phyloP scores from a whole-genome alignment of 2,888 invertebrate species.

The Drosophila cognata region DNA sequence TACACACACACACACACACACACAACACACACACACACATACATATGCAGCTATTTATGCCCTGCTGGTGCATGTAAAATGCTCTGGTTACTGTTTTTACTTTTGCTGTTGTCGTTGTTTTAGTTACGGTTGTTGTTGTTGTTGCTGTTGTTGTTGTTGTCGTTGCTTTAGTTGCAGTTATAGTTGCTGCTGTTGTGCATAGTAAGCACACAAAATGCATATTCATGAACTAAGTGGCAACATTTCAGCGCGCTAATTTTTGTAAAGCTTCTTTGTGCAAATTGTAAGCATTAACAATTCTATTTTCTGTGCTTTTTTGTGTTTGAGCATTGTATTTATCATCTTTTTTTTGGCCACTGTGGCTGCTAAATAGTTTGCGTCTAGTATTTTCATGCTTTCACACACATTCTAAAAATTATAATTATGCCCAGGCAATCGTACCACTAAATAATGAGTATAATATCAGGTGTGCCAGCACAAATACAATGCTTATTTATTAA shows the following conservation, averaged over 20 bases:
- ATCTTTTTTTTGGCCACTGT: not conserved
- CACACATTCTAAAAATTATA: slow-evolving; percentile 7
- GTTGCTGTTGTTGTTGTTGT: slow-evolving; percentile 27
- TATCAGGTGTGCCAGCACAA: not conserved
- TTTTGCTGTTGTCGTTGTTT: slow-evolving; percentile 31
- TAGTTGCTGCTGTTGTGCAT: slow-evolving; percentile 36
- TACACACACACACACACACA: slow-evolving; percentile 15
- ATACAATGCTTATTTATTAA: not conserved
- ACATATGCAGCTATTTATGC: slow-evolving; percentile 2
- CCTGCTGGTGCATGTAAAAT: slow-evolving; percentile 11
- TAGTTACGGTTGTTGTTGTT: slow-evolving; percentile 11
- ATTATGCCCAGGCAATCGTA: not conserved
- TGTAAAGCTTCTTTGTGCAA: slow-evolving; percentile 67
- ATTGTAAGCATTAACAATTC: slow-evolving; percentile 52
- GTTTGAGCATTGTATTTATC: not conserved
- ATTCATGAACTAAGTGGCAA: slow-evolving; percentile 68
- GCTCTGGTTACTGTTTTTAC: slow-evolving; percentile 1
- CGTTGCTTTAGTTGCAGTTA: slow-evolving; percentile 16
- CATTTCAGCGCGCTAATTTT: slow-evolving; percentile 54
- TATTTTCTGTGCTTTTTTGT: slow-evolving; percentile 12
- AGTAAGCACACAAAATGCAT: slow-evolving; percentile 60
- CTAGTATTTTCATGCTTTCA: not conserved
- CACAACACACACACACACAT: not conserved
- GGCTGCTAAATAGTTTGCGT: slow-evolving; percentile 10
- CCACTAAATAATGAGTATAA: not conserved